Evolutionary conservation across 2,888 invertebrate genomes (phyloP).

Genomic region (Nysson spinosus): DNA sequence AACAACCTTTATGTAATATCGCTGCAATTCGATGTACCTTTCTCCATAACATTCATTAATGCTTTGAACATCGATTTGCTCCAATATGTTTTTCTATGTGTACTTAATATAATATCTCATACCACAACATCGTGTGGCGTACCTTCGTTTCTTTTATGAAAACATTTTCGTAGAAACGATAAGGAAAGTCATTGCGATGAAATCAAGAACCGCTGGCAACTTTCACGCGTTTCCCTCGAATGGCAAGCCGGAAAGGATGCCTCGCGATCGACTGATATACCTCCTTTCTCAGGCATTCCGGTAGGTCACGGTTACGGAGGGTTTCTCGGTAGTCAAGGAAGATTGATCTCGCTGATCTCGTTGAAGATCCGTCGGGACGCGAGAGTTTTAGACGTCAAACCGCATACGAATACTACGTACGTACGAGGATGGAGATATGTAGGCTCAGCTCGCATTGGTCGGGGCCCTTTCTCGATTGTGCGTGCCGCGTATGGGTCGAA

Average conservation of each 20-base stretch:
- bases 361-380: slow-evolving; percentile 45
- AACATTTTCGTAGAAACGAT: background rate
- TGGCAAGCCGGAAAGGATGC: slow-evolving; percentile 41
- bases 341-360: slow-evolving; percentile 54
- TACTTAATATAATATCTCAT: too few species aligned
- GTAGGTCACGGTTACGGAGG: slow-evolving; percentile 55
- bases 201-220: background rate
- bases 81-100: too few species aligned
- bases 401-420: slow-evolving; percentile 22
- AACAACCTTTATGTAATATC: too few species aligned
- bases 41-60: too few species aligned
- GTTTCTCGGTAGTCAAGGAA: slow-evolving; percentile 32
- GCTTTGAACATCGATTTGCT: too few species aligned
- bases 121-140: too few species aligned
- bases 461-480: slow-evolving; percentile 41
- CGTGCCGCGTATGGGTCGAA: slow-evolving; percentile 43
- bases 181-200: background rate
- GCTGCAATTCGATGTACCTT: too few species aligned
- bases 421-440: slow-evolving; percentile 34
- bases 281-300: slow-evolving; percentile 56
- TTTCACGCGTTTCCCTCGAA: slow-evolving; percentile 9
- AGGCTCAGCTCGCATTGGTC: slow-evolving; percentile 5
- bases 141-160: too few species aligned
- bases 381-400: slow-evolving; percentile 45
- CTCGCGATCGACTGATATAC: slow-evolving; percentile 34